Evolutionary conservation across 23 tunicate genomes (phyloP), one percentile per base, ranked within the genome.

Genomic region (Aplidium turbinatum): DNA sequence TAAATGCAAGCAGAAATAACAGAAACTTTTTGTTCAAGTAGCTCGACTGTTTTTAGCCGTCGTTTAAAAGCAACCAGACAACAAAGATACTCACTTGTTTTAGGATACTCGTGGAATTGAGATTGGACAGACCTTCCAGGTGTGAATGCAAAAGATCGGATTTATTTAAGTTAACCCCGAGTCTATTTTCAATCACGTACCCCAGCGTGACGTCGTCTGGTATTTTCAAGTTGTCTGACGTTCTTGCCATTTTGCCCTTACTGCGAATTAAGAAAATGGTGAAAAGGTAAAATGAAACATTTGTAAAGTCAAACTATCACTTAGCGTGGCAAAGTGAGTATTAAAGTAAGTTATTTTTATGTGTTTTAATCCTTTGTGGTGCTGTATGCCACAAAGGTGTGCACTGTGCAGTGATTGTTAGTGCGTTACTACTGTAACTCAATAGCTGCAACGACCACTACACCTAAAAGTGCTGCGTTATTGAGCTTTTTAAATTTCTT

Each of bases 201-300:
- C 92, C 92, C 2, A 85, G 16, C 2, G 92, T 85, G 54, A 75
- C 68, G 68, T 85, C 92, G 40, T 85, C 92, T 13, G 92, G 83
- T 16, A 52, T 47, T 24, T 65, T 62, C 0, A 85, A 25, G 1
- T 1, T 63, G 16, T 78, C 33, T 1, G 82, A 77, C 11, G 84
- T 78, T 47, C 45, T 30, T 1, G 0, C 61, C 18, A 84, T 19
- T 40, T 26, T 33, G 16, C 82, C 82, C 30, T 84, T 76, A 33
- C 90, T 81, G 79, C 7, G 13, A 42, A 54, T 54, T 54, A 54
- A 54, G 21, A 54, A 11, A 54, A 42, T 42, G 50, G 13, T 42
- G 11, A 42, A 42, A 42, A 16, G 50, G 11, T 9, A 9, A 16
- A 42, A 9, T 16, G 16, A 9, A 42, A 42, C 11, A 16, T 16